Percentiles rank a stretch among this genome's conserved stretches.
Conservation (phyloP, 2,888 invertebrate genomes). For the Netelia virgata region DNA sequence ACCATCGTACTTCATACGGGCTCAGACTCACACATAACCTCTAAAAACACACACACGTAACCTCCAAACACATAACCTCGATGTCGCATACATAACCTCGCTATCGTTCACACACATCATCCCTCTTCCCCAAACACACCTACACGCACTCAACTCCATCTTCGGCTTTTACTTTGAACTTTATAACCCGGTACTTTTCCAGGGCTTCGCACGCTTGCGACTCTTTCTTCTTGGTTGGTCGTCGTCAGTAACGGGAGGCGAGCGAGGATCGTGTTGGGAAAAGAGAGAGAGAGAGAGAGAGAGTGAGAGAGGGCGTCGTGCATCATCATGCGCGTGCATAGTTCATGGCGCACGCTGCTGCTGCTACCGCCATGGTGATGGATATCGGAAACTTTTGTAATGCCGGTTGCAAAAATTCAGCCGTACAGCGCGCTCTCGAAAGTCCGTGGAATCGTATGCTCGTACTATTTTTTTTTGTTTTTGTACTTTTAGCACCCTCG, state of each 20-base stretch:
- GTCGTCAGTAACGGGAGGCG: constrained; percentile 16
- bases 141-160: constrained; percentile 9
- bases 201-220: constrained; percentile 25
- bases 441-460: constrained; percentile 20
- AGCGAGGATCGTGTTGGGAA: not conserved
- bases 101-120: too few relatives aligned
- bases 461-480: constrained; percentile 8
- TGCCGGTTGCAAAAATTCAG: constrained; percentile 35
- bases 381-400: constrained; percentile 49
- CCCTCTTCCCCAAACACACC: not conserved
- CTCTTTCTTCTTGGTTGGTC: constrained; percentile 43
- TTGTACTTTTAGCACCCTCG: not conserved
- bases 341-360: constrained; percentile 52
- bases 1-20: constrained; percentile 24
- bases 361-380: constrained; percentile 50
- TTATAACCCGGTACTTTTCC: constrained; percentile 38
- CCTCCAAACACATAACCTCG: constrained; percentile 1
- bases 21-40: constrained; percentile 16
- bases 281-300: constrained; percentile 1
- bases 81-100: too few relatives aligned
- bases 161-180: constrained; percentile 60
- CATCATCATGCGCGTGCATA: constrained; percentile 65
- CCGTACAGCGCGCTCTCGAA: not conserved
- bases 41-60: constrained; percentile 13
- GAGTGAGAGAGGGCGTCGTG: constrained; percentile 38